Conservation (phyloP, 2,113 vertebrate genomes). For the Lepus timidus region DNA sequence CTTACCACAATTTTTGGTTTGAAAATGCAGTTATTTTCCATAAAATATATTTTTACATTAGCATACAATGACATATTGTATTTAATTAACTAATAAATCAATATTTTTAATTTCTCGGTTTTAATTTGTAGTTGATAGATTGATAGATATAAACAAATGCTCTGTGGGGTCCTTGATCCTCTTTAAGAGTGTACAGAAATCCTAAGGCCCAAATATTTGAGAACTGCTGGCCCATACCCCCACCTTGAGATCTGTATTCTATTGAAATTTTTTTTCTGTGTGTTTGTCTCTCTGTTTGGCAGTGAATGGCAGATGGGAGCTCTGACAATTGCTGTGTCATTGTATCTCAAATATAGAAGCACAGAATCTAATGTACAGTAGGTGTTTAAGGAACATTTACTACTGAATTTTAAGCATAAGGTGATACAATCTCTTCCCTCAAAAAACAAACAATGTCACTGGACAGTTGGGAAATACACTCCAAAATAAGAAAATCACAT, state of each 20-base stretch:
- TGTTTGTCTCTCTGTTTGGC: neutral
- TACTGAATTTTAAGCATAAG: neutral
- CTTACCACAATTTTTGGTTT: neutral
- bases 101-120: neutral
- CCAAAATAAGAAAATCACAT: neutral
- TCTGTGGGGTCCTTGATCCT: neutral
- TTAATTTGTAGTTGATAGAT: constrained; percentile 10
- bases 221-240: neutral
- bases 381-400: neutral
- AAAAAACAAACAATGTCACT: neutral
- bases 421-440: neutral
- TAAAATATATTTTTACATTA: constrained; percentile 32
- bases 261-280: neutral
- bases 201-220: neutral
- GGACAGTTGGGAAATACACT: neutral
- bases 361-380: neutral
- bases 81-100: neutral
- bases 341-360: neutral
- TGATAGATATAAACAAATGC: neutral
- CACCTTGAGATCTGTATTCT: neutral
- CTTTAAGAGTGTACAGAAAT: neutral
- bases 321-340: neutral
- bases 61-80: neutral
- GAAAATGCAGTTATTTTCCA: neutral
- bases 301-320: neutral